Conservation (phyloP, 2,888 invertebrate genomes). For the Geophilus truncorum region DNA sequence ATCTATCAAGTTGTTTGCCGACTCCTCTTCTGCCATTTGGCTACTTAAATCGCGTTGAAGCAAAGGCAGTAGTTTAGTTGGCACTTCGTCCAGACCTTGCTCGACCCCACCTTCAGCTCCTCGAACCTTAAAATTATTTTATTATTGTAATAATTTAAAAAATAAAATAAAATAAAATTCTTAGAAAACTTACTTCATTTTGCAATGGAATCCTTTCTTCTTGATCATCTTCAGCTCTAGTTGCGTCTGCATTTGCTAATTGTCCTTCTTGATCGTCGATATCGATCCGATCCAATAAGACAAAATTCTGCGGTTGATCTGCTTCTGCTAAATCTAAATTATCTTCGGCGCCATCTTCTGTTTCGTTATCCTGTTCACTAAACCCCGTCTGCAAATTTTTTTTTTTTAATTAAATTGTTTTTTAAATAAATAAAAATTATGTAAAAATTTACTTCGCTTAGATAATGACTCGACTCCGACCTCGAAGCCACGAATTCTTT, state of each 20-base stretch:
- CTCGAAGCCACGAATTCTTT: no score
- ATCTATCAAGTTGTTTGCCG: not conserved
- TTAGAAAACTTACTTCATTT: no score
- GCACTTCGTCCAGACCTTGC: constrained; percentile 38
- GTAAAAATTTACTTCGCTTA: not conserved
- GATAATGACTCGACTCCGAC: not conserved
- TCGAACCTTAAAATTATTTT: not conserved
- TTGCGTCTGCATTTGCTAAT: constrained; percentile 29
- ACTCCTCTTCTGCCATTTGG: not conserved
- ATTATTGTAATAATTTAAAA: not conserved
- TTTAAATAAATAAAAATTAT: no score
- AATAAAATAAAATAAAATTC: no score
- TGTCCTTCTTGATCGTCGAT: constrained; percentile 23
- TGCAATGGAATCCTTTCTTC: constrained; percentile 27
- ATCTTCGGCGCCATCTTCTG: constrained; percentile 37
- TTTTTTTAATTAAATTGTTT: not conserved
- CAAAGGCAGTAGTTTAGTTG: constrained; percentile 35
- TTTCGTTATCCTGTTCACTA: constrained; percentile 34
- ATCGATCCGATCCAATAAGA: not conserved
- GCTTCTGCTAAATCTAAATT: constrained; percentile 38
- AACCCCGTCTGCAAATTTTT: not conserved
- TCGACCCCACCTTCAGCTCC: not conserved
- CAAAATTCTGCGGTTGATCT: constrained; percentile 36
- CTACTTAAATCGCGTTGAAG: not conserved
- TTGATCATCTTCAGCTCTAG: constrained; percentile 38